phyloP scores from a whole-genome alignment of 2,888 invertebrate genomes.

The Pandemis cinnamomeana region DNA sequence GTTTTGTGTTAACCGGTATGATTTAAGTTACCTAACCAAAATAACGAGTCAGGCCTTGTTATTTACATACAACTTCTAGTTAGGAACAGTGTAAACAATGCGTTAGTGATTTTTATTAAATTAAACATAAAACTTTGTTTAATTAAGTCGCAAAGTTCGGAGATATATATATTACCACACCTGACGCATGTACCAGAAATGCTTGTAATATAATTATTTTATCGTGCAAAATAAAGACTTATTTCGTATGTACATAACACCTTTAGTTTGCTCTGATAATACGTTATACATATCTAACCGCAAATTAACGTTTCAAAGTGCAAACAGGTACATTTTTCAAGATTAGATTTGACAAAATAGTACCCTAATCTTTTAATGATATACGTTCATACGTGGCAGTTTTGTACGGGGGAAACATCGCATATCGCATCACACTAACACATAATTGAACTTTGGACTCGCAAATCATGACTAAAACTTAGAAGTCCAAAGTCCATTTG shows the following conservation, averaged over 20 bases:
- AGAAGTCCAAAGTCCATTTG: constrained; percentile 25
- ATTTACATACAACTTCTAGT: too few species aligned
- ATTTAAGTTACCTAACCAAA: too few species aligned
- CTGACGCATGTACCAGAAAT: background rate
- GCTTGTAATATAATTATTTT: background rate
- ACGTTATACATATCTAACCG: constrained; percentile 4
- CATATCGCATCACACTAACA: background rate
- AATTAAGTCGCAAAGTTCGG: background rate
- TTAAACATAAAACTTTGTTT: constrained; percentile 5
- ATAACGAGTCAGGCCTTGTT: too few species aligned
- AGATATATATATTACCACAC: background rate
- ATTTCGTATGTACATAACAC: background rate
- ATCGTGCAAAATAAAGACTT: constrained; percentile 3
- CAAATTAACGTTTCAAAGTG: constrained; percentile 1
- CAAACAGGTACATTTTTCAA: constrained; percentile 1
- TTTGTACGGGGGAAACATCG: background rate
- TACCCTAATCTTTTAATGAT: constrained; percentile 2
- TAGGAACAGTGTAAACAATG: too few species aligned
- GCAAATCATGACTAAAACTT: constrained; percentile 9
- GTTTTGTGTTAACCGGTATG: too few species aligned
- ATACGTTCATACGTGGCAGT: background rate
- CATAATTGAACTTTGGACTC: constrained; percentile 22
- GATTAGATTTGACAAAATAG: constrained; percentile 3
- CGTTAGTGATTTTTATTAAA: background rate
- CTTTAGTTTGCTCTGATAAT: constrained; percentile 4